Percentiles rank a stretch among this genome's conserved stretches.
These are phyloP conservation scores for Oikopleura dioica DNA, from an alignment of 23 tunicate genomes.

Conservation along the genomic window DNA sequence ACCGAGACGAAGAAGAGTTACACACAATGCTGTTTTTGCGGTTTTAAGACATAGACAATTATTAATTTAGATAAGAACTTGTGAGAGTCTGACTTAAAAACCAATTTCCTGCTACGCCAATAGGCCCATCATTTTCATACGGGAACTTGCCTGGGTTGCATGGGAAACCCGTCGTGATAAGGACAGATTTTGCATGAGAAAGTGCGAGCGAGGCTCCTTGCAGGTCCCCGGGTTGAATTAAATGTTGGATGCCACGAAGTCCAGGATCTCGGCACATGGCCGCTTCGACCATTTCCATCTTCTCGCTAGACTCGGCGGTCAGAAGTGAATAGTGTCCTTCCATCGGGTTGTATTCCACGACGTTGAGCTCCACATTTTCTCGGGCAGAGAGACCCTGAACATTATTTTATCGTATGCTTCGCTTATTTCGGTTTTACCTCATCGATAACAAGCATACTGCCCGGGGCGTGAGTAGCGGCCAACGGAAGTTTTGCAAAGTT, in stretches of 20 bases:
- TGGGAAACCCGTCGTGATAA: background rate
- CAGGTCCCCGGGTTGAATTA: background rate
- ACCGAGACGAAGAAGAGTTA: background rate
- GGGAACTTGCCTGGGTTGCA: background rate
- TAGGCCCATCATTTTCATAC: background rate
- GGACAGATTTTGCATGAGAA: background rate
- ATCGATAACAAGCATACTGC: too few species aligned
- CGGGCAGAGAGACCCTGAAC: too few species aligned
- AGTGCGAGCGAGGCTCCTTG: background rate
- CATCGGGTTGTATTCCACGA: background rate
- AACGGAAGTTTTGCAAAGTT: background rate
- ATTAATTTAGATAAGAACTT: too few species aligned
- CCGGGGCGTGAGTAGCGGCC: constrained; percentile 6
- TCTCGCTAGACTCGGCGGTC: background rate
- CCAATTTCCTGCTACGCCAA: background rate
- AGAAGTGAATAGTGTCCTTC: background rate
- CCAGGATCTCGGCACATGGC: background rate
- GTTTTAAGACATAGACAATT: too few species aligned
- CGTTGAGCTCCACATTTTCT: background rate
- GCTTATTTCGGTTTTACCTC: too few species aligned
- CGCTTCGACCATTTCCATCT: background rate
- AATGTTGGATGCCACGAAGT: background rate
- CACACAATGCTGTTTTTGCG: too few species aligned
- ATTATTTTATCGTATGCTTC: too few species aligned
- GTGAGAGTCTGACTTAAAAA: too few species aligned